Evolutionary conservation across 2,888 invertebrate species (phyloP).

Genomic region (Xestia rhomboidea): DNA sequence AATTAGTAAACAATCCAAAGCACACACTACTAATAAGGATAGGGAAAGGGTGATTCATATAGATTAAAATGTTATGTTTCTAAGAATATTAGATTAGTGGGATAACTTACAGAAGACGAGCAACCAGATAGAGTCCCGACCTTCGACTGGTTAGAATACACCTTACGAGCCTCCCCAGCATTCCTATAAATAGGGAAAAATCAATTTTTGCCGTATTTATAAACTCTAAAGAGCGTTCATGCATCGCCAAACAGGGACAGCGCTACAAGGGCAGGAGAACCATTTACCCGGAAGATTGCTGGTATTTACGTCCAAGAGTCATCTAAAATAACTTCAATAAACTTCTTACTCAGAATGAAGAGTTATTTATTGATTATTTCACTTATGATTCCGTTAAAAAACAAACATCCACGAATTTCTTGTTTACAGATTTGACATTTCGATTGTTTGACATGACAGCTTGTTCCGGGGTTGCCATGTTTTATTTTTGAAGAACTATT

Average conservation of each 20-base stretch:
- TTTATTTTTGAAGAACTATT: background rate
- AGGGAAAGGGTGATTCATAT: conserved; percentile 68
- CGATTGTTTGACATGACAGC: conserved; percentile 28
- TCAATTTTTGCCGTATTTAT: conserved; percentile 85
- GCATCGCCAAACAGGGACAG: conserved; percentile 82
- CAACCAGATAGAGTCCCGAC: conserved; percentile 92
- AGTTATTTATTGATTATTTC: conserved; percentile 68
- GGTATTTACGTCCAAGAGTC: conserved; percentile 89
- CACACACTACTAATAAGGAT: conserved; percentile 67
- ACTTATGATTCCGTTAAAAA: conserved; percentile 74
- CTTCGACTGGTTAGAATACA: conserved; percentile 91
- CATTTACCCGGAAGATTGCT: conserved; percentile 90
- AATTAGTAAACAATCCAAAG: conserved; percentile 67
- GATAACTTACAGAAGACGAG: conserved; percentile 92
- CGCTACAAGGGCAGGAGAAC: conserved; percentile 77
- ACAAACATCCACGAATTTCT: conserved; percentile 67
- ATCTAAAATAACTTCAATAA: conserved; percentile 78
- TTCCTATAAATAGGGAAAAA: conserved; percentile 90
- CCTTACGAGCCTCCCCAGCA: conserved; percentile 89
- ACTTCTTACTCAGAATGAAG: conserved; percentile 67
- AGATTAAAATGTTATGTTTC: conserved; percentile 31
- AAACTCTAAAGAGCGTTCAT: conserved; percentile 79
- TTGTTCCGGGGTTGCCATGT: conserved; percentile 47
- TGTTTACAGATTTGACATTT: conserved; percentile 72
- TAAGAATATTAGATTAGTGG: conserved; percentile 58